phyloP scores from a whole-genome alignment of 2,797 vertebrate genomes.

The Dryobates pubescens region DNA sequence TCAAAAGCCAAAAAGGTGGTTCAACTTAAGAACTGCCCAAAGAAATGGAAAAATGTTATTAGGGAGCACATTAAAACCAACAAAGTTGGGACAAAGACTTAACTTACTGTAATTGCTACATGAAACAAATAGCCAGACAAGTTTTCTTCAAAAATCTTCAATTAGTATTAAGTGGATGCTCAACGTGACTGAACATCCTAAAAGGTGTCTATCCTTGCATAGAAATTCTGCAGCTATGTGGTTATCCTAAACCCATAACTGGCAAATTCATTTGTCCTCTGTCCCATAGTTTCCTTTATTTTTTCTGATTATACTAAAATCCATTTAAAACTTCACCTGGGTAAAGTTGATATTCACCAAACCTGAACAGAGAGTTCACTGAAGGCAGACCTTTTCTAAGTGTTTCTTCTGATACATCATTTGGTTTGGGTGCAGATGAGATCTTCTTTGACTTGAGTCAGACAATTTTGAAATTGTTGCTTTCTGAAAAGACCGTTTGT shows the following conservation, averaged over 20 bases:
- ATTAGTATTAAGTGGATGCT: background rate
- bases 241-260: background rate
- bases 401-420: background rate
- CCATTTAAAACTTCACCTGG: background rate
- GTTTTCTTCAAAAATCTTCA: background rate
- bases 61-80: background rate
- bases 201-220: background rate
- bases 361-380: background rate
- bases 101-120: background rate
- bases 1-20: background rate
- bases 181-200: background rate
- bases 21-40: background rate
- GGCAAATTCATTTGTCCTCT: background rate
- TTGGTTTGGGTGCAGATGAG: background rate
- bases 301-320: background rate
- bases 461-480: background rate
- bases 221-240: background rate
- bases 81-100: background rate
- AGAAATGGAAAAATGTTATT: background rate
- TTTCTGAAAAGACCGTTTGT: background rate
- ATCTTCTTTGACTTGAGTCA: background rate
- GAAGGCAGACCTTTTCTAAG: background rate
- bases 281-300: background rate
- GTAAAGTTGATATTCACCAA: background rate
- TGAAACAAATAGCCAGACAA: background rate